Conservation (phyloP, 2,113 vertebrate genomes). For the Oncorhynchus masou region DNA sequence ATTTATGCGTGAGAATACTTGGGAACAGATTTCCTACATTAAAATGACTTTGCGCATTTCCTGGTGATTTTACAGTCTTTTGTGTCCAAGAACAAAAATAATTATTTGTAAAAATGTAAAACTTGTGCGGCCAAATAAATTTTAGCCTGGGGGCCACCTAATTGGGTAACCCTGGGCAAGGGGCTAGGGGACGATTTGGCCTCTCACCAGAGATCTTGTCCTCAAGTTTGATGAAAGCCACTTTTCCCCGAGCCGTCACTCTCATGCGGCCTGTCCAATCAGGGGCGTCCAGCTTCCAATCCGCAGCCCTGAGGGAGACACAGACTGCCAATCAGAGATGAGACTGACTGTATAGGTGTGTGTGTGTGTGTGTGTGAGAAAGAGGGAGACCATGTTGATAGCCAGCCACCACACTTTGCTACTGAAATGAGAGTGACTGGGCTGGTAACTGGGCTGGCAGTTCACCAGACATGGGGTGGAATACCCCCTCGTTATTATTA, state of each 20-base stretch:
- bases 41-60: no score
- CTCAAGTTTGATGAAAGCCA: constrained; percentile 91
- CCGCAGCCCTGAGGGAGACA: constrained; percentile 83
- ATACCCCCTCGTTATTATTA: constrained; percentile 50
- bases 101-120: no score
- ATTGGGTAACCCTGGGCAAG: no score
- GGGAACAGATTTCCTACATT: no score
- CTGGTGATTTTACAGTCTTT: no score
- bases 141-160: no score
- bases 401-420: no score
- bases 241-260: constrained; percentile 91
- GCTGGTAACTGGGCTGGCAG: constrained; percentile 11
- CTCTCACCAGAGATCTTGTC: constrained; percentile 90
- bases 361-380: constrained; percentile 21
- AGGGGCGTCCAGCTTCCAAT: constrained; percentile 95
- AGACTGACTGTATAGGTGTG: constrained; percentile 13
- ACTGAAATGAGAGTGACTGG: background rate
- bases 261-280: constrained; percentile 95
- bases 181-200: background rate
- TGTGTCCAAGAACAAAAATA: no score
- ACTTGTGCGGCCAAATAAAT: no score
- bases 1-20: no score
- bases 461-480: constrained; percentile 33
- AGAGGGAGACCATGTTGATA: no score
- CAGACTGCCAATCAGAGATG: constrained; percentile 16